Base-by-base conservation (phyloP, 1,140 invertebrate genomes). In the Lordiphosa mommai region DNA sequence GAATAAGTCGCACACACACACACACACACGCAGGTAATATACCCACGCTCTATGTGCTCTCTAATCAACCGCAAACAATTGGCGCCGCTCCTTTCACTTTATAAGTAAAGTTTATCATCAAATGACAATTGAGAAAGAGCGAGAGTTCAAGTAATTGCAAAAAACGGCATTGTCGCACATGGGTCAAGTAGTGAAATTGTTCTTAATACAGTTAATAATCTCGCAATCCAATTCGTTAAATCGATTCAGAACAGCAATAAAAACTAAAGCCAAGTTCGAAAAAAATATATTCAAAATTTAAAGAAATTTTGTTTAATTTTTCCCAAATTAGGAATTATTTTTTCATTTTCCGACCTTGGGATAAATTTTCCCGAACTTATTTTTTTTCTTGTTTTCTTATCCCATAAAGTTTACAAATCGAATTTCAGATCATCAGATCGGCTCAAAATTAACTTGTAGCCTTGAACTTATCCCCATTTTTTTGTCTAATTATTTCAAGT, bases 151-250 rank as follows among this genome's bases (percentile, higher is more conserved):
- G 53, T 71, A 76, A 76, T 80, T 76, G 61, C 58, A 37, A 60
- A 37, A 60, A 80, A 52, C 40, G 14, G 23, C 41, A 51, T 30
- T 6, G 14, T 4, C 13, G 49, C 0, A 52, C 14, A 32, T 51
- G 48, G 46, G 60, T 82, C 71, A 82, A 82, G 72, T 65, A 82
- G 77, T 84, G 77, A 82, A 82, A 82, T 84, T 82, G 72, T 84
- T 72, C 77, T 77, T 77, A 84, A 76, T 69, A 38, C 3, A 23
- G 10, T 43, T 29, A 3, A 16, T 38, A 43, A n/a, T n/a, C 20
- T 43, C 10, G 40, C 23, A 17, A 20, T 4, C 4, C 14, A n/a
- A 40, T 40, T 20, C 16, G 37, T 16, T 17, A 40, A 38, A 40
- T 40, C 10, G 37, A 40, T 40, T 46, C 27, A 14, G 5, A 40